Evolutionary conservation across 2,113 vertebrate species (phyloP).

Genomic region (Ochotona princeps): DNA sequence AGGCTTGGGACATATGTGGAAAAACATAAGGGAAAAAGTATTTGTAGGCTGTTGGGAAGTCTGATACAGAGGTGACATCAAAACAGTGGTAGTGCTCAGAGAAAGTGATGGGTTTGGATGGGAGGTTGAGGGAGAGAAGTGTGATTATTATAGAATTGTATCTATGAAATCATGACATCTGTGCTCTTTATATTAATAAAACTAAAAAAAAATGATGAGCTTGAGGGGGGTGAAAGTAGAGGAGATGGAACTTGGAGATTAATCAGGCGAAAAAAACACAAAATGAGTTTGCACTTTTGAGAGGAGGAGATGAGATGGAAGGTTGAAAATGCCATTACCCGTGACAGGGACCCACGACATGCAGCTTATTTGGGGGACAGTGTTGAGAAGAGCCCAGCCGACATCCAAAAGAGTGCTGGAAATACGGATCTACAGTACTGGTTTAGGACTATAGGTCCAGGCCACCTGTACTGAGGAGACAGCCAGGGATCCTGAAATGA

Average conservation of each 20-base stretch:
- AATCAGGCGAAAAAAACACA: background rate
- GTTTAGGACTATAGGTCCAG: background rate
- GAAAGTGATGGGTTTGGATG: background rate
- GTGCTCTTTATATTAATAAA: no score
- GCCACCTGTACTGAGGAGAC: background rate
- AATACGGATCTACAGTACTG: background rate
- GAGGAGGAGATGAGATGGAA: background rate
- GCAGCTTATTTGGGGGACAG: background rate
- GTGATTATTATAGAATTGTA: no score
- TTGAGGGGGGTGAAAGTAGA: background rate
- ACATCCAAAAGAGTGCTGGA: background rate
- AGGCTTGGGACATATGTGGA: background rate
- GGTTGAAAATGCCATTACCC: background rate
- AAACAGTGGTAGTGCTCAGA: background rate
- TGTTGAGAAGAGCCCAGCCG: background rate
- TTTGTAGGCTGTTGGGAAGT: background rate
- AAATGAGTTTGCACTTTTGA: slow-evolving; percentile 45
- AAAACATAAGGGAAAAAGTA: background rate
- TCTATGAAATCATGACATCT: no score
- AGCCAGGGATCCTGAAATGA: background rate
- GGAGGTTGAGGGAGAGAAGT: background rate
- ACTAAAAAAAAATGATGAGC: background rate
- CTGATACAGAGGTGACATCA: background rate
- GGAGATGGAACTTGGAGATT: background rate
- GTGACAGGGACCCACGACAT: background rate